phyloP scores from a whole-genome alignment of 2,113 vertebrate species.

The Myxocyprinus asiaticus region DNA sequence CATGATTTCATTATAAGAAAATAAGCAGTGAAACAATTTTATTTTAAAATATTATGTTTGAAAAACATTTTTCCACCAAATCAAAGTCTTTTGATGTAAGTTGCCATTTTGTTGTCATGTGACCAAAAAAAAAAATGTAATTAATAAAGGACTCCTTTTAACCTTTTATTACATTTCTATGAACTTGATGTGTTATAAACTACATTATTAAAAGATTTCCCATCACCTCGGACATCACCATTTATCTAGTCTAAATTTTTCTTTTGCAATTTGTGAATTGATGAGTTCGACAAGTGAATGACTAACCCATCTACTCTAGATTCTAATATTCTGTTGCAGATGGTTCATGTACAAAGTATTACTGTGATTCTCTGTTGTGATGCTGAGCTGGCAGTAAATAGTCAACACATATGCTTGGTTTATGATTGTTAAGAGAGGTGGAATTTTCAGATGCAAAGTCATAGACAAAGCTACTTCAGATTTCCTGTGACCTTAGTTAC shows the following conservation, averaged over 20 bases:
- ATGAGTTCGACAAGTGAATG: background rate
- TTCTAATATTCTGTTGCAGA: background rate
- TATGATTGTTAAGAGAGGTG: conserved; percentile 2
- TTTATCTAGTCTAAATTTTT: background rate
- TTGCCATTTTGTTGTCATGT: too few species aligned
- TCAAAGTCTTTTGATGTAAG: too few species aligned
- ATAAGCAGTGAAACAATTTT: too few species aligned
- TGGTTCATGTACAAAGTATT: background rate
- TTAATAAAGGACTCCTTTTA: too few species aligned
- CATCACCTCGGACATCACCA: too few species aligned
- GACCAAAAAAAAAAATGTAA: too few species aligned
- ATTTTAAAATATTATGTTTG: too few species aligned
- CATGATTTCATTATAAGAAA: too few species aligned
- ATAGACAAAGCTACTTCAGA: background rate
- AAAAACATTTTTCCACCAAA: too few species aligned
- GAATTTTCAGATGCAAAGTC: background rate
- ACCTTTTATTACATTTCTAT: too few species aligned
- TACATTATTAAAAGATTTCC: too few species aligned
- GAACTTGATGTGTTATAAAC: too few species aligned
- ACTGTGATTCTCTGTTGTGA: background rate
- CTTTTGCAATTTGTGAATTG: background rate
- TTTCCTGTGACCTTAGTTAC: background rate
- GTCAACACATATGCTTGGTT: background rate
- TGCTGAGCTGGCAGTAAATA: conserved; percentile 8
- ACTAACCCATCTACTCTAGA: background rate